Base-by-base conservation (phyloP, 2,888 invertebrate species). In the Pecten maximus region DNA sequence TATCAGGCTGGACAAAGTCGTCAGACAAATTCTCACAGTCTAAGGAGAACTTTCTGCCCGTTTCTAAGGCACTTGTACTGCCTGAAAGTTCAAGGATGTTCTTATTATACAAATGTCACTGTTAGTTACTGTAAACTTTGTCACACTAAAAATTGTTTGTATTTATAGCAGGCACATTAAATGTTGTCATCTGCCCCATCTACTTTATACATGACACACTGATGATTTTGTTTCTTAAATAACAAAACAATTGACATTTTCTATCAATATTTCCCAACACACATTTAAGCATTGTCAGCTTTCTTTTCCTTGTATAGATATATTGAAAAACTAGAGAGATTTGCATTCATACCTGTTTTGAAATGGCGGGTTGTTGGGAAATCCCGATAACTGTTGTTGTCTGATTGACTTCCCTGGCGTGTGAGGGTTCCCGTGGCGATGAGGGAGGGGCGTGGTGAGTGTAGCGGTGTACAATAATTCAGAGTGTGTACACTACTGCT, bases 401-500 rank as follows among this genome's bases (percentile, higher is more conserved):
- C 94, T 12, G 91, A 86, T 35, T 93, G 93, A 89, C 94, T 94
- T 54, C 93, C 92, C 89, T 93, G 93, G 23, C 94, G 91, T 88
- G 92, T 93, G 23, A 94, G 93, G 4, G 94, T 92, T 19, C 94
- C 94, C 10, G 95, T 93, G 10, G 95, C 93, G 39, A 95, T 93
- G 48, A 95, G 93, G 15, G 96, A 96, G 44, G 96, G 96, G 40
- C 95, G 94, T 16, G 96, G 96, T 0, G 96, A 96, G 93, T 96
- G 96, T 35, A 96, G 94, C 12, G 96, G 95, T 8, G 96, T 95
- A 88, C 94, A 94, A 90, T 95, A 95, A 35, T 74, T 74, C 35
- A 96, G 93, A 48, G 95, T 96, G 91, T 95, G 95, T 19, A 96
- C 94, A 90, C 96, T 96, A 90, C 95, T 95, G 87, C 96, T 95